Evolutionary conservation across 2,797 vertebrate genomes (phyloP), one percentile per base, ranked within the genome.

Genomic region (Florisuga fusca): DNA sequence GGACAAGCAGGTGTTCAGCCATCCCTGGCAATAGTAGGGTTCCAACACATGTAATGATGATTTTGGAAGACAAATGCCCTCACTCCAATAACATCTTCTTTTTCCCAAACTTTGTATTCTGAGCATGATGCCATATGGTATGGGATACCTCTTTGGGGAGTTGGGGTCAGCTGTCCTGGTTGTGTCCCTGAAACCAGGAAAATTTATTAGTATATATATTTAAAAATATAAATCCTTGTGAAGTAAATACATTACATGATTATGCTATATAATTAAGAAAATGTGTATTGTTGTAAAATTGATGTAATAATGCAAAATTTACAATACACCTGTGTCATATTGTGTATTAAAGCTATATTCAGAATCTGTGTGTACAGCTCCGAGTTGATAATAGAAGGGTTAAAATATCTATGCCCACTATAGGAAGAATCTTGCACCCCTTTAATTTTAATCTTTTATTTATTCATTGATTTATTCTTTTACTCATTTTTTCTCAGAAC

Each of bases 261-360:
- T n/a, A 33, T 23, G 7, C 15, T 15, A 16, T 19, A 20, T 8
- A 41, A 27, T 16, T 25, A 17, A n/a, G n/a, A n/a, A n/a, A n/a
- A 27, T 51, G 10, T 59, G 2, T 31, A 9, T 31, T 3, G 3
- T 43, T 36, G 33, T 19, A 13, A 41, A 57, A 61, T 63, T 66
- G 3, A 18, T 17, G 4, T 8, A 61, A 75, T 63, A 34, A n/a
- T n/a, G n/a, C n/a, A 46, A 78, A 31, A 29, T 17, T 29, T 15
- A 4, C 2, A 20, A 12, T 76, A 1, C 5, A 6, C 48, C 14
- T 25, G 5, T n/a, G n/a, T 25, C 31, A 11, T 53, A 11, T 29
- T 66, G 10, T 55, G 3, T 77, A 27, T 55, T 59, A 15, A 5
- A 89, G 29, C 23, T 57, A 5, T 26, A 48, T 76, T 66, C 3